Base-by-base conservation (phyloP, 2,888 invertebrate genomes). In the Ischnus inquisitorius region DNA sequence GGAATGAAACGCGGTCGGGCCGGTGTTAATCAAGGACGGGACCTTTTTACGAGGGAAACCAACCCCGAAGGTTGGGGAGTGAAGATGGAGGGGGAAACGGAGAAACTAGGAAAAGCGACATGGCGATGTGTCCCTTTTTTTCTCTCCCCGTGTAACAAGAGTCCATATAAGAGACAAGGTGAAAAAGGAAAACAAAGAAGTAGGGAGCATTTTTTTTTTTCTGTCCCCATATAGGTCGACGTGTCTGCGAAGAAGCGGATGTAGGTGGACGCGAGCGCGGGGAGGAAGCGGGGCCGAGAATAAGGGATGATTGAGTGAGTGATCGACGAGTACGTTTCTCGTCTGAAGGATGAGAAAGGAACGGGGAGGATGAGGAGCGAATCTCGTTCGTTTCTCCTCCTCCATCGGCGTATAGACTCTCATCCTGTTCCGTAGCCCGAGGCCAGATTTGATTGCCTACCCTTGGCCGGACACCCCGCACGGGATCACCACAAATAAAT, bases 401-500 rank as follows among this genome's bases (percentile, higher is more conserved):
- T 57, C 48, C 48, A 69, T 12, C 69, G 41, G 43, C 34, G 48
- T 46, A 34, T 51, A n/a, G n/a, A 48, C 48, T 75, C 34, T 46
- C 84, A 87, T 88, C 84, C 86, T 78, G 87, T 90, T 89, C 88
- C 89, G 87, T 83, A 84, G 87, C 89, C 88, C 74, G 79, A 81
- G 88, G 89, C 88, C 85, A 92, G 90, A 92, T 92, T 92, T 91
- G 91, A 92, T 92, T 92, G 92, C 90, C 88, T 87, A 85, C 85
- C 82, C 87, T 87, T 88, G 79, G 85, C 83, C 72, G 76, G 77
- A 79, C 77, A 79, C 79, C 79, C 71, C 76, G 57, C 51, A 68
- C 72, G 77, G 76, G 83, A 86, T 88, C 87, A 82, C 82, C 83
- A 68, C 83, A 85, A 87, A 88, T 89, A 88, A 88, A 88, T 90